Evolutionary conservation across 2,113 vertebrate genomes (phyloP), one percentile per base, ranked within the genome.

Genomic region (Miniopterus natalensis): DNA sequence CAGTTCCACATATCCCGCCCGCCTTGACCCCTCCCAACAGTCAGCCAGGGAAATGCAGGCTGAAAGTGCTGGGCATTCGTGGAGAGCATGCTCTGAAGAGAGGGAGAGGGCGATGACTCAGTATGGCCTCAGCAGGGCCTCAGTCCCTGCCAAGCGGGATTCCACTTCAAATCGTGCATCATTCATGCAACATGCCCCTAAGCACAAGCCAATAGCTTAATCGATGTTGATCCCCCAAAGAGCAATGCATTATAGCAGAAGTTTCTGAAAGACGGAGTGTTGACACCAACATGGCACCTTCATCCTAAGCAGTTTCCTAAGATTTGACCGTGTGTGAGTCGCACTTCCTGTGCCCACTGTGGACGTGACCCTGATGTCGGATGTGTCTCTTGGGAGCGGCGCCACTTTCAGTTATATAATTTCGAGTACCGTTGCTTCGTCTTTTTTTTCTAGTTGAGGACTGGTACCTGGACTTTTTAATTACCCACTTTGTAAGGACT

Each of bases 91-190:
- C 15, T 51, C 2, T 59, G 18, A 45, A 53, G 27, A 9, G 12
- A 74, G 47, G 21, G n/a, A 40, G 47, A 49, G 45, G 47, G 55
- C 25, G 8, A 4, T 1, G 21, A 5, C 27, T 78, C 70, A 45
- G 0, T 5, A 4, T 20, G 49, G 51, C 0, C 3, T 2, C 42
- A 1, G 3, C 2, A 36, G 27, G n/a, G 11, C 21, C 20, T 68
- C 25, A 0, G 14, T 12, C 57, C 13, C 12, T 2, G 3, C 23
- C 9, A 0, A 2, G 5, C 23, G 23, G 17, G 10, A 66, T 14
- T 49, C 42, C 45, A 9, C 51, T 70, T 40, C 63, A 40, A 25
- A 79, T 0, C 9, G 21, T 6, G 10, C 8, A 20, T 63, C 9
- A 4, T n/a, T 49, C 6, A 5, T 45, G 31, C 17, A 31, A 18